phyloP scores from a whole-genome alignment of 2,113 vertebrate genomes.

The Argyrosomus japonicus region DNA sequence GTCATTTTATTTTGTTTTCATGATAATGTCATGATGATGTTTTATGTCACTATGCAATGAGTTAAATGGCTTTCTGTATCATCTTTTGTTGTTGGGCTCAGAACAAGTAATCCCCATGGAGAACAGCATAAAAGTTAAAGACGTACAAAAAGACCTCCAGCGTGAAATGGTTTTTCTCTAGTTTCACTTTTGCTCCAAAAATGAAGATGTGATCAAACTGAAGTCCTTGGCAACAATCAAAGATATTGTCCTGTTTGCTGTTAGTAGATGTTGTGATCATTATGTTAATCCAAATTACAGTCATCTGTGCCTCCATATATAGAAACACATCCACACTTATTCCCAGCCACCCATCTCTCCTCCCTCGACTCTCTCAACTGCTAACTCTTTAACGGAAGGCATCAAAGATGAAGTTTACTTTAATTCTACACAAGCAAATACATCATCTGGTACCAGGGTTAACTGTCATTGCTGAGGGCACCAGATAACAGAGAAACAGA shows the following conservation, averaged over 20 bases:
- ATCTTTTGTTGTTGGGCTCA: constrained; percentile 76
- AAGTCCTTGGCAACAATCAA: constrained; percentile 65
- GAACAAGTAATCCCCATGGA: constrained; percentile 69
- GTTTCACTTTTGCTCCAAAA: constrained; percentile 41
- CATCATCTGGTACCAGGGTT: constrained; percentile 59
- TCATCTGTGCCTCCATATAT: constrained; percentile 73
- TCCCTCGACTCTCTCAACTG: constrained; percentile 8
- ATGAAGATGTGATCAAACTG: constrained; percentile 57
- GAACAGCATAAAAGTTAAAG: constrained; percentile 59
- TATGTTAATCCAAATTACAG: constrained; percentile 61
- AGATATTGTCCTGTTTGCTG: constrained; percentile 59
- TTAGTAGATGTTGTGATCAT: constrained; percentile 74
- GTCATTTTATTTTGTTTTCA: constrained; percentile 77
- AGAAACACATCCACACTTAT: constrained; percentile 65
- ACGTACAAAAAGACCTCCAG: constrained; percentile 53
- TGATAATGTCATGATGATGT: constrained; percentile 79
- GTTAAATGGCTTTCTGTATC: constrained; percentile 84
- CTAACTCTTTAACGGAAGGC: constrained; percentile 24
- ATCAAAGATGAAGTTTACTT: constrained; percentile 56
- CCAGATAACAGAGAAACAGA: constrained; percentile 61
- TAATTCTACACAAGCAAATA: constrained; percentile 50
- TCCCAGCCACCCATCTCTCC: constrained; percentile 23
- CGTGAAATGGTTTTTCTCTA: constrained; percentile 52
- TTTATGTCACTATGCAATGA: constrained; percentile 91
- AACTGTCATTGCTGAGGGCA: constrained; percentile 45